These are phyloP conservation scores for Athripsodes cinereus DNA, from an alignment of 2,888 invertebrate genomes.

Conservation along the genomic window DNA sequence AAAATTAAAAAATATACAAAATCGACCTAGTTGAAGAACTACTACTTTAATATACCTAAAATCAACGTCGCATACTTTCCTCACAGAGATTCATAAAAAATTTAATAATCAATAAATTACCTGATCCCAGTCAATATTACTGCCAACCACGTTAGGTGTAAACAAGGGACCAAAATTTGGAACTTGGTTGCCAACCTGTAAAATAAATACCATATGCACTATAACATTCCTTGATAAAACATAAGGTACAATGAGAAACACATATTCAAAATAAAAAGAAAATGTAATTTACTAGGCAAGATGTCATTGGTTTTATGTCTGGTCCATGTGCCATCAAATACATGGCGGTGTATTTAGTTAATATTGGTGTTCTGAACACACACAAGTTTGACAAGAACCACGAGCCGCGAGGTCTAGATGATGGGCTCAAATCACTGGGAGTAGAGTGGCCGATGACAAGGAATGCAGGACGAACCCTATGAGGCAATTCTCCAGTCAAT, in stretches of 20 bases:
- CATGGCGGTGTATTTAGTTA: slow-evolving; percentile 46
- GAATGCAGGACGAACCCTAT: slow-evolving; percentile 51
- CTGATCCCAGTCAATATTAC: slow-evolving; percentile 56
- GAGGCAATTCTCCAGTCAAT: slow-evolving; percentile 53
- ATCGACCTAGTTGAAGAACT: no score
- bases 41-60: no score
- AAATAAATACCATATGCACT: background rate
- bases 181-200: slow-evolving; percentile 36
- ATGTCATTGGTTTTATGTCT: slow-evolving; percentile 42
- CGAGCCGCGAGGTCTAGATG: slow-evolving; percentile 32
- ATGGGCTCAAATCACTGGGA: slow-evolving; percentile 28
- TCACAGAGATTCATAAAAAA: no score
- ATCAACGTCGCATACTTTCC: no score
- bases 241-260: background rate
- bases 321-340: slow-evolving; percentile 52
- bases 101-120: slow-evolving; percentile 33
- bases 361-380: slow-evolving; percentile 52
- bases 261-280: no score
- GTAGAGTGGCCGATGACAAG: slow-evolving; percentile 49
- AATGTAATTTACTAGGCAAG: slow-evolving; percentile 36
- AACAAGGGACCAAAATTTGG: slow-evolving; percentile 46
- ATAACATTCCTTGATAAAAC: background rate
- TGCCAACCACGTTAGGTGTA: slow-evolving; percentile 41
- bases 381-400: slow-evolving; percentile 50
- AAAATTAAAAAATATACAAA: no score